A percentile compares a stretch with the other conserved stretches of the same genome.
These are phyloP conservation scores for Drosophila kambysellisi DNA, from an alignment of 2,888 invertebrate species.

Conservation along the genomic window DNA sequence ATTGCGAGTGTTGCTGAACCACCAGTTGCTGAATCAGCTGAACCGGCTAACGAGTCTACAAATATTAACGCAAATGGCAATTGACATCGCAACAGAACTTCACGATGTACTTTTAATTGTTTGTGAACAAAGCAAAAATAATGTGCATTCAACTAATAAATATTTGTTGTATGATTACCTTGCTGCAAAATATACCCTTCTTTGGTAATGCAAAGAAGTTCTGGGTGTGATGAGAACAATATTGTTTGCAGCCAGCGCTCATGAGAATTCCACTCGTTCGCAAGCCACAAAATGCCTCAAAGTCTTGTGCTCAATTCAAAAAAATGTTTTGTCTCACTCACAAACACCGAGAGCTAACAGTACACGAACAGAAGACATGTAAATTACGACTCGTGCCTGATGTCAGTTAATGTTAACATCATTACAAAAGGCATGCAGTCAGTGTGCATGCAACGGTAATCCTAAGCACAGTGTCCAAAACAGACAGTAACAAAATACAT, in stretches of 20 bases:
- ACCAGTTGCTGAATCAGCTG: background rate
- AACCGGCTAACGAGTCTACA: background rate
- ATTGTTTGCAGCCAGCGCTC: background rate
- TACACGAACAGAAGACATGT: constrained; percentile 34
- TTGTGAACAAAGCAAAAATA: constrained; percentile 30
- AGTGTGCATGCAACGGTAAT: constrained; percentile 53
- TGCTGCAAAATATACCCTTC: background rate
- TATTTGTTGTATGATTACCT: background rate
- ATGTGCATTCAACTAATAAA: constrained; percentile 2
- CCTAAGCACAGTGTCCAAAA: constrained; percentile 38
- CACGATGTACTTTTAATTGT: constrained; percentile 31
- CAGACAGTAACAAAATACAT: constrained; percentile 23
- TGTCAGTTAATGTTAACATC: constrained; percentile 61
- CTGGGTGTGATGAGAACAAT: background rate
- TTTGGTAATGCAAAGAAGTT: background rate
- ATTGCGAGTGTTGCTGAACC: background rate
- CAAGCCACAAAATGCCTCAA: constrained; percentile 1
- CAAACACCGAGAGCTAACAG: constrained; percentile 30
- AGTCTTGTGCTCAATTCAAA: constrained; percentile 24
- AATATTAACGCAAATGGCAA: constrained; percentile 6
- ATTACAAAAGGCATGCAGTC: constrained; percentile 24
- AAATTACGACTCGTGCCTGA: constrained; percentile 59
- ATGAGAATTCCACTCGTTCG: constrained; percentile 5
- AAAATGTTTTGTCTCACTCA: constrained; percentile 10
- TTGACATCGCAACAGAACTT: constrained; percentile 1